phyloP scores from a whole-genome alignment of 2,113 vertebrate species.

The Noturus placidus region DNA sequence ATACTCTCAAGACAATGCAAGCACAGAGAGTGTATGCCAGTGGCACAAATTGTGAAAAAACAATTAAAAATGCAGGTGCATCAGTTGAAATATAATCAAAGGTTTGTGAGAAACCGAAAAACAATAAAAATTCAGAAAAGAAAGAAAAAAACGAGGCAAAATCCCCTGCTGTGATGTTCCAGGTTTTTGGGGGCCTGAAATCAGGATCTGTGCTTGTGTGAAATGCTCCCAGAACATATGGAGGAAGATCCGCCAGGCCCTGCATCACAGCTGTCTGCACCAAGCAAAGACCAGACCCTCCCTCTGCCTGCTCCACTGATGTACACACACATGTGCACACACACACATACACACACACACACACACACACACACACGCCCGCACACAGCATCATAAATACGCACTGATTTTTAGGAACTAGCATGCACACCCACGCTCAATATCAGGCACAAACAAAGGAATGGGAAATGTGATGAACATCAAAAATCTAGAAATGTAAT shows the following conservation, averaged over 20 bases:
- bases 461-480: background rate
- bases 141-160: conserved; percentile 13
- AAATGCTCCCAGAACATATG: conserved; percentile 76
- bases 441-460: conserved; percentile 30
- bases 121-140: background rate
- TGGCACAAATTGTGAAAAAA: background rate
- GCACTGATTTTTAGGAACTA: conserved; percentile 29
- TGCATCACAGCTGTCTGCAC: conserved; percentile 78
- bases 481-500: background rate
- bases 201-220: conserved; percentile 66
- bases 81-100: conserved; percentile 18
- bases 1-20: background rate
- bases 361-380: conserved; percentile 26
- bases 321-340: conserved; percentile 42
- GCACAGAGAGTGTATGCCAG: background rate
- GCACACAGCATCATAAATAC: conserved; percentile 43
- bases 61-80: background rate
- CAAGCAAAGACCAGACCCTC: conserved; percentile 70
- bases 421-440: conserved; percentile 20
- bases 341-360: conserved; percentile 33
- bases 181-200: conserved; percentile 66
- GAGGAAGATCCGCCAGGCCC: conserved; percentile 70
- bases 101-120: background rate
- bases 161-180: conserved; percentile 64
- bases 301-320: conserved; percentile 51